A percentile compares a stretch with the other conserved stretches of the same genome.
Evolutionary conservation across 2,113 vertebrate genomes (phyloP).

Genomic region (Tonatia bakeri): DNA sequence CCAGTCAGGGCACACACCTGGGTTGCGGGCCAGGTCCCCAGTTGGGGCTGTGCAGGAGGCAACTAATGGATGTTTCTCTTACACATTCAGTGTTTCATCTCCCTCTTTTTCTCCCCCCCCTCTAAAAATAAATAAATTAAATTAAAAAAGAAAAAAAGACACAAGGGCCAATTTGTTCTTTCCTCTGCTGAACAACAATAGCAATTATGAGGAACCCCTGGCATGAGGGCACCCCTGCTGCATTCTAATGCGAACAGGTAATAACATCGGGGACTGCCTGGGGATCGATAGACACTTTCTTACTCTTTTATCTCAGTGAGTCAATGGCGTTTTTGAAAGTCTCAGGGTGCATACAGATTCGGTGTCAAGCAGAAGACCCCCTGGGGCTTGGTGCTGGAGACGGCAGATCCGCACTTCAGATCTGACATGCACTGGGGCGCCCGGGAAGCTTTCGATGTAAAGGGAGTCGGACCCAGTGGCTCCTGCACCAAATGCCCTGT

Average conservation of each 20-base stretch:
- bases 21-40: no score
- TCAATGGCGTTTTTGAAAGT: not conserved
- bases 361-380: not conserved
- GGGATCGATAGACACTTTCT: not conserved
- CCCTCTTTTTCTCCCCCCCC: no score
- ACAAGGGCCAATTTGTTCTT: not conserved
- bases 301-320: not conserved
- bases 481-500: not conserved
- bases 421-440: not conserved
- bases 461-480: not conserved
- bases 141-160: not conserved
- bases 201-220: not conserved
- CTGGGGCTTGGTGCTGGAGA: not conserved
- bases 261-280: not conserved
- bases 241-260: not conserved
- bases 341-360: not conserved
- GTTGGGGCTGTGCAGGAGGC: no score
- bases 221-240: not conserved
- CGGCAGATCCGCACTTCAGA: not conserved
- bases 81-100: no score
- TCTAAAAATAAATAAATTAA: no score
- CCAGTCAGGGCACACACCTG: no score
- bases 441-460: not conserved
- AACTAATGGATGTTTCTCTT: no score
- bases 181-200: not conserved